These are phyloP conservation scores for Blastomussa wellsi DNA, from an alignment of 92 coral and sea anemone species.

Conservation along the genomic window DNA sequence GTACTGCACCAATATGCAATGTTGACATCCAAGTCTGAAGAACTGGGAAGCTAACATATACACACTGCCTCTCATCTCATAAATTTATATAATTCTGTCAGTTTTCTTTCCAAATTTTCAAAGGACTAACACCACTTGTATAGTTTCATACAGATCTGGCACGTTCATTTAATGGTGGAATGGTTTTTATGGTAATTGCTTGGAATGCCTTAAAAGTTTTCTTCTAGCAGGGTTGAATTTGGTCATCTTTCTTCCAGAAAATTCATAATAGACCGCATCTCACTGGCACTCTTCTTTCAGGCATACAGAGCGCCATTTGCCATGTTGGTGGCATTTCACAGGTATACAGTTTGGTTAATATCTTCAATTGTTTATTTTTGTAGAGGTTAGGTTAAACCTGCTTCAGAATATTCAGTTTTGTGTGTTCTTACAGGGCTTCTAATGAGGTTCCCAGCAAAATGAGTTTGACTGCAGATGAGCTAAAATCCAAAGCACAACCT, in stretches of 20 bases:
- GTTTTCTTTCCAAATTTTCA: not conserved
- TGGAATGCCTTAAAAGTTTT: no score
- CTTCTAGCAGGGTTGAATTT: no score
- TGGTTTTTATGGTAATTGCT: no score
- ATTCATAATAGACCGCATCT: no score
- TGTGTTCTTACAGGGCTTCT: constrained; percentile 40
- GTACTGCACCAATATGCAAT: not conserved
- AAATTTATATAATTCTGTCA: no score
- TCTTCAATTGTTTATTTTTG: not conserved
- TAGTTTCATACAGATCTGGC: not conserved
- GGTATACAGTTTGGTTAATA: constrained; percentile 18
- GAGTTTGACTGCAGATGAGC: constrained; percentile 65
- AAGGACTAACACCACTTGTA: not conserved
- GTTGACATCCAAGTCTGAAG: not conserved
- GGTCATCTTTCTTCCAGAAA: no score
- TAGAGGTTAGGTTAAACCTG: not conserved
- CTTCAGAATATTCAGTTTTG: not conserved
- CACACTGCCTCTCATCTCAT: no score
- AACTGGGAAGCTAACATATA: not conserved
- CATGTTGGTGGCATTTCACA: constrained; percentile 72
- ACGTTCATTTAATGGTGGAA: not conserved
- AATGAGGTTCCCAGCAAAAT: constrained; percentile 60
- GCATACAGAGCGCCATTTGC: constrained; percentile 79
- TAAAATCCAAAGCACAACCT: constrained; percentile 68
- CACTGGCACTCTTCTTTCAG: constrained; percentile 8